Conservation (phyloP, 2,113 vertebrate species). For the Falcunculus frontatus region DNA sequence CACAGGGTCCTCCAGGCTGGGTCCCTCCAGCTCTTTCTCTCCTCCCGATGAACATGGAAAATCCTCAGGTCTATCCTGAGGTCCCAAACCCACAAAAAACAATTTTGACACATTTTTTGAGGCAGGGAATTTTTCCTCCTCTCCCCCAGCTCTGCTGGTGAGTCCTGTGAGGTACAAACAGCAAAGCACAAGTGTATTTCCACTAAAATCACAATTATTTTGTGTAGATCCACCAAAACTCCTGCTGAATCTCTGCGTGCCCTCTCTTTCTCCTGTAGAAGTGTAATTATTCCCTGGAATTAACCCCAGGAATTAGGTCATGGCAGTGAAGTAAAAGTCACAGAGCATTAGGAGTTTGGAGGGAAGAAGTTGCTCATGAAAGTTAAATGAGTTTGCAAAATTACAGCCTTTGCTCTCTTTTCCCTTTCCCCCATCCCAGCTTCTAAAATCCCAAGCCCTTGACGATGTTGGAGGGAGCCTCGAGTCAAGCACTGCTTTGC, state of each 20-base stretch:
- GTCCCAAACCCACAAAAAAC: neutral
- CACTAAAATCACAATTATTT: neutral
- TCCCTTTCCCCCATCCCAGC: neutral
- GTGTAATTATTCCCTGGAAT: neutral
- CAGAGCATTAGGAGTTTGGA: neutral
- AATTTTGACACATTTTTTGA: neutral
- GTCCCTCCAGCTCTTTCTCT: neutral
- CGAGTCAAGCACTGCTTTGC: neutral
- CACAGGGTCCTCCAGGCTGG: accelerated
- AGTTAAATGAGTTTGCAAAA: neutral
- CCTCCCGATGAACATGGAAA: neutral
- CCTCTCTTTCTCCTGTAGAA: neutral
- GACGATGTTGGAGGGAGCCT: neutral
- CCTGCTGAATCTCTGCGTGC: neutral
- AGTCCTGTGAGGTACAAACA: neutral
- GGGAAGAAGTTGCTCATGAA: neutral
- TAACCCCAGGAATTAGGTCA: neutral
- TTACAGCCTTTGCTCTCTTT: neutral
- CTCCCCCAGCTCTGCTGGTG: neutral
- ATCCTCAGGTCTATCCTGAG: neutral
- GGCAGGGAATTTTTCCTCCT: neutral
- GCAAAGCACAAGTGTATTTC: neutral
- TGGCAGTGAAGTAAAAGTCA: neutral
- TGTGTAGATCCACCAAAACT: neutral
- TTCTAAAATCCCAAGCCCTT: neutral